These are phyloP conservation scores for Lasius fuliginosus DNA, from an alignment of 2,888 invertebrate species.

Conservation along the genomic window DNA sequence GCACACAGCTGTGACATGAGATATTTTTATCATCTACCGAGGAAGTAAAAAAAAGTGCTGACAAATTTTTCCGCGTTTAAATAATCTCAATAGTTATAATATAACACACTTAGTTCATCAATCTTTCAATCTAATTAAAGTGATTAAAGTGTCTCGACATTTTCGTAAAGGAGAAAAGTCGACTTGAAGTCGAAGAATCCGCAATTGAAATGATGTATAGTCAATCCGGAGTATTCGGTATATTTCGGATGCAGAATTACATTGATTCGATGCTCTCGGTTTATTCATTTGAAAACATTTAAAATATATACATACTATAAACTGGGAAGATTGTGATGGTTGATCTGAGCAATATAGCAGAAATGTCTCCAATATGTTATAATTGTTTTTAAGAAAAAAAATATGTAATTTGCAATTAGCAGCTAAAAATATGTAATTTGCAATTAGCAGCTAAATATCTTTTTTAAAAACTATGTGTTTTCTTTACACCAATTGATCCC, in stretches of 20 bases:
- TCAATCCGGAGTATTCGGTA: too few relatives aligned
- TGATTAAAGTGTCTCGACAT: not conserved
- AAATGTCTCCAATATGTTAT: too few relatives aligned
- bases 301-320: too few relatives aligned
- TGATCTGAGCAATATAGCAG: too few relatives aligned
- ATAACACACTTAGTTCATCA: not conserved
- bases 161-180: not conserved
- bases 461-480: too few relatives aligned
- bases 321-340: too few relatives aligned
- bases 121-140: not conserved
- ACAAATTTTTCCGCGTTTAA: not conserved
- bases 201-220: not conserved
- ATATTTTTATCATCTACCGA: conserved; percentile 15
- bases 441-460: too few relatives aligned
- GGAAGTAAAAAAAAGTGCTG: not conserved
- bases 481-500: too few relatives aligned
- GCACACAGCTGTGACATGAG: not conserved
- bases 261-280: not conserved
- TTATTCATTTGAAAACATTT: too few relatives aligned
- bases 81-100: not conserved
- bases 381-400: too few relatives aligned
- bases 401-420: too few relatives aligned
- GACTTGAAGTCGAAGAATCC: not conserved
- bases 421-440: too few relatives aligned
- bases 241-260: not conserved